Conservation (phyloP, 2,113 vertebrate species). For the Cavia aperea region DNA sequence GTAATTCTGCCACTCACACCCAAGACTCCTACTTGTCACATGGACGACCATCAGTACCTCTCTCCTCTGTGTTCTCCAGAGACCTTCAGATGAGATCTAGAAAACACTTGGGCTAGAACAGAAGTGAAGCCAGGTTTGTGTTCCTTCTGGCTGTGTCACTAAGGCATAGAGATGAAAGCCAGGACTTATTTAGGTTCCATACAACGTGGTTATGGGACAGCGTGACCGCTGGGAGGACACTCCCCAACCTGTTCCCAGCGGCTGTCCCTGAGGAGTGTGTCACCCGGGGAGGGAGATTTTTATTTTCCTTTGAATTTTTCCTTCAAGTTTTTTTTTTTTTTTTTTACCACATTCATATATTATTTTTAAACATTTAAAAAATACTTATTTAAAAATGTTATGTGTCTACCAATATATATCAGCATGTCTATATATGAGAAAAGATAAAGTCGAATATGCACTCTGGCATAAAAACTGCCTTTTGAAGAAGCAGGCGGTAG, state of each 20-base stretch:
- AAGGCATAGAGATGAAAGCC: not conserved
- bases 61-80: not conserved
- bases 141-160: not conserved
- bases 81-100: not conserved
- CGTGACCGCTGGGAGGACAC: not conserved
- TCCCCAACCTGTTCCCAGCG: not conserved
- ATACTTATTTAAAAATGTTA: slow-evolving; percentile 28
- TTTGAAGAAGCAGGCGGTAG: slow-evolving; percentile 7
- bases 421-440: not conserved
- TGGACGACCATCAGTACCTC: accelerated
- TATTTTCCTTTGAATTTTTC: not conserved
- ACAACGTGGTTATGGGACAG: accelerated
- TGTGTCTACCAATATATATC: not conserved
- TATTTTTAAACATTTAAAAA: slow-evolving; percentile 49
- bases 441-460: slow-evolving; percentile 12
- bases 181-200: not conserved
- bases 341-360: not conserved
- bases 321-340: not conserved
- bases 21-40: not conserved
- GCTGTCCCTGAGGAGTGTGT: not conserved
- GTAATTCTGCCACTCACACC: not conserved
- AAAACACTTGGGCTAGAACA: not conserved
- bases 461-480: slow-evolving; percentile 18
- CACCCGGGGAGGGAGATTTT: not conserved
- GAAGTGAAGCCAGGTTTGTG: not conserved